Evolutionary conservation across 2,113 vertebrate genomes (phyloP).

Genomic region (Pachycephala philippinensis): DNA sequence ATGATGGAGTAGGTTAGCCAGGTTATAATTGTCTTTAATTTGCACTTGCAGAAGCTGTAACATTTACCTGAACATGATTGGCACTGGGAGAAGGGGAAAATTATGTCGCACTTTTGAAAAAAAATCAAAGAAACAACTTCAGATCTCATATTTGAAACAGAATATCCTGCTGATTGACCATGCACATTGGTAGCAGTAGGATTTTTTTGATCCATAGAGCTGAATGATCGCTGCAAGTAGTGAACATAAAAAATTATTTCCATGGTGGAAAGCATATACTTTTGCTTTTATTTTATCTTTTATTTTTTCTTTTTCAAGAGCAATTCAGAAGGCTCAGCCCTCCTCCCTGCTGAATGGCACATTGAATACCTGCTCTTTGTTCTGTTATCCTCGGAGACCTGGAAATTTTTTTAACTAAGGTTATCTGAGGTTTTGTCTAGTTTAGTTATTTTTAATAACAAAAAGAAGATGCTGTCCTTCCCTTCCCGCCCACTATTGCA

Average conservation of each 20-base stretch:
- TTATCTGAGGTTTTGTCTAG: conserved; percentile 16
- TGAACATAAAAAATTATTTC: background rate
- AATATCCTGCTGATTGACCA: conserved; percentile 46
- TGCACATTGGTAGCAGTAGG: background rate
- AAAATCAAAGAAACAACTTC: conserved; percentile 40
- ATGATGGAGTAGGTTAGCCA: conserved; percentile 10
- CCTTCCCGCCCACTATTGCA: background rate
- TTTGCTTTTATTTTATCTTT: background rate
- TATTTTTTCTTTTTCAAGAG: background rate
- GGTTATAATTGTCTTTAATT: conserved; percentile 60
- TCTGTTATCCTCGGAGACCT: background rate
- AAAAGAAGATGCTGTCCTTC: background rate
- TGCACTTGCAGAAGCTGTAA: conserved; percentile 28
- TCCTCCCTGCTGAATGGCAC: background rate
- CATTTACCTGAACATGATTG: conserved; percentile 22
- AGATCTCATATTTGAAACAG: conserved; percentile 43
- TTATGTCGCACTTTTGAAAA: background rate
- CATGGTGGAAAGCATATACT: background rate
- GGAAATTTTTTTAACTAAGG: background rate
- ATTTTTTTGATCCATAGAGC: background rate
- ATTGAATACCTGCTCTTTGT: background rate
- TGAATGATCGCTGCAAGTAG: background rate
- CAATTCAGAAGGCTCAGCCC: background rate
- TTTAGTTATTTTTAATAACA: conserved; percentile 18
- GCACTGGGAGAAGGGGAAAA: conserved; percentile 23